Percentiles rank a stretch among this genome's conserved stretches.
These are phyloP conservation scores for Lochmaea capreae DNA, from an alignment of 2,888 invertebrate species.

Conservation along the genomic window DNA sequence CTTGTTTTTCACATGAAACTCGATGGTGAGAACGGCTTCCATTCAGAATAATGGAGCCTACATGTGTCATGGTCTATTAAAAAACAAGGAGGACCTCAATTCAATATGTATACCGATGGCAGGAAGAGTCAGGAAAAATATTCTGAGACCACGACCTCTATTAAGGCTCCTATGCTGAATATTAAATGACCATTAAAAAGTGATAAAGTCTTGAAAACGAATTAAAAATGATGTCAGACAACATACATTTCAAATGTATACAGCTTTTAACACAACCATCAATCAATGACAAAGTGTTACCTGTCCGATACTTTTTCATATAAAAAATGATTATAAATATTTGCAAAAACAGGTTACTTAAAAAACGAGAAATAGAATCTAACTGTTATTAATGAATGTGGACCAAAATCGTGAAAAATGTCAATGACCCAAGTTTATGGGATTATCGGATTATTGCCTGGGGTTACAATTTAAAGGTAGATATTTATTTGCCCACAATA, in stretches of 20 bases:
- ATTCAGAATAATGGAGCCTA: no score
- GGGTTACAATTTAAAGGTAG: not conserved
- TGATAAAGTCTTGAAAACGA: no score
- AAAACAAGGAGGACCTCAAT: no score
- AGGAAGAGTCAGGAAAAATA: no score
- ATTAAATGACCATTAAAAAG: no score
- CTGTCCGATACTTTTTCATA: not conserved
- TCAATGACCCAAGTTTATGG: not conserved
- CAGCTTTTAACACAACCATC: not conserved
- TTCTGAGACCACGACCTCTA: no score
- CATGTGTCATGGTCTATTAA: not conserved
- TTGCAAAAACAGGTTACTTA: not conserved
- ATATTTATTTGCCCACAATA: not conserved
- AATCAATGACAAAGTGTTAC: not conserved
- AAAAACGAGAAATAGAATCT: not conserved
- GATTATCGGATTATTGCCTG: slow-evolving; percentile 1
- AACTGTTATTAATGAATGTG: slow-evolving; percentile 8
- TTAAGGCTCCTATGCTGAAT: no score
- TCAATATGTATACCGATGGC: no score
- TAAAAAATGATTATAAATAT: not conserved
- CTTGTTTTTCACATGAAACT: no score
- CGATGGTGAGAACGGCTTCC: no score
- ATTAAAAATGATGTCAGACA: no score
- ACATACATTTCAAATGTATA: no score
- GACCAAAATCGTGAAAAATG: slow-evolving; percentile 7